Conservation (phyloP, 2,888 invertebrate species). For the Phyllotreta striolata region DNA sequence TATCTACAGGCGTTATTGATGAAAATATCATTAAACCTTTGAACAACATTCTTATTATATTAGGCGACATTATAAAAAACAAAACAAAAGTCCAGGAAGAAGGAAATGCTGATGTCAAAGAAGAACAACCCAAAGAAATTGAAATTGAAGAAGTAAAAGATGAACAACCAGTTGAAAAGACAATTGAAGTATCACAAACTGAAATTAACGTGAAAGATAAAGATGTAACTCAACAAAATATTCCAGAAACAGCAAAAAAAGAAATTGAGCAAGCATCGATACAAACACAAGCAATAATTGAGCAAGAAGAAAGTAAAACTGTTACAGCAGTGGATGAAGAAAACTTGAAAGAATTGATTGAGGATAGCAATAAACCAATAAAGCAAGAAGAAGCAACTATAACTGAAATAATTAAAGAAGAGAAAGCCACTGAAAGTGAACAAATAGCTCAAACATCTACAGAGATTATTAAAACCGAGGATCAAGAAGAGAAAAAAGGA, state of each 20-base stretch:
- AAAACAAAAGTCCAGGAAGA: not conserved
- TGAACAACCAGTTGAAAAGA: slow-evolving; percentile 22
- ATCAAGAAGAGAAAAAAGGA: too few species aligned
- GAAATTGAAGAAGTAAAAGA: slow-evolving; percentile 9
- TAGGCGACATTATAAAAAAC: not conserved
- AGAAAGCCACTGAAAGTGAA: not conserved
- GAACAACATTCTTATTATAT: not conserved
- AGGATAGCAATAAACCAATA: too few species aligned
- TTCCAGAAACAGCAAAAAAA: not conserved
- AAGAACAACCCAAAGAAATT: slow-evolving; percentile 4
- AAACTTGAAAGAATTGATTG: too few species aligned
- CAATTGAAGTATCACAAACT: not conserved
- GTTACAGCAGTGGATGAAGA: too few species aligned
- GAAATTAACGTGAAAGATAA: not conserved
- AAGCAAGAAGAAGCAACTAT: too few species aligned
- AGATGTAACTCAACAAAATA: not conserved
- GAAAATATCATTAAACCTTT: slow-evolving; percentile 2
- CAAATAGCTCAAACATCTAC: slow-evolving; percentile 2
- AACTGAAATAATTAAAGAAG: too few species aligned
- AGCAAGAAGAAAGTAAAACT: too few species aligned
- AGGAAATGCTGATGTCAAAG: slow-evolving; percentile 8
- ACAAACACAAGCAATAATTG: not conserved
- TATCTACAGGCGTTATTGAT: not conserved
- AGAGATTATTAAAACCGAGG: not conserved
- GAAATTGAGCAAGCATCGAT: not conserved